Evolutionary conservation across 2,888 invertebrate species (phyloP).

Genomic region (Bimastos eiseni): DNA sequence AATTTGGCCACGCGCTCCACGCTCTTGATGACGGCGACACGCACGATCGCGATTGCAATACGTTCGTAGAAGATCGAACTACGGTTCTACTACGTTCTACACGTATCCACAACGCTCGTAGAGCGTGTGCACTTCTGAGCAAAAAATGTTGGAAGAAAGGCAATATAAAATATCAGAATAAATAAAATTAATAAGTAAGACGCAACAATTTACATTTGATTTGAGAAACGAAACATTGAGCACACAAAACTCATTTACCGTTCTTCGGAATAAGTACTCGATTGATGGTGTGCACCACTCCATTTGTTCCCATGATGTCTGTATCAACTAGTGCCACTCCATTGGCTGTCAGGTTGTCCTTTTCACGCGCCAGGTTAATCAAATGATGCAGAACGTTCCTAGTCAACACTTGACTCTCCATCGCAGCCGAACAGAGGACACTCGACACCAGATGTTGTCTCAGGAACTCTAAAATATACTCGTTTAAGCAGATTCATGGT

Average conservation of each 20-base stretch:
- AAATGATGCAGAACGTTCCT: slow-evolving; percentile 66
- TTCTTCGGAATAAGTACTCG: slow-evolving; percentile 71
- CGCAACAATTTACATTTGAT: too few species aligned
- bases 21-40: too few species aligned
- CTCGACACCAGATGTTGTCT: slow-evolving; percentile 72
- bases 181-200: too few species aligned
- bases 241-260: slow-evolving; percentile 55
- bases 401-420: slow-evolving; percentile 67
- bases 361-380: slow-evolving; percentile 65
- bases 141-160: too few species aligned
- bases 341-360: slow-evolving; percentile 68
- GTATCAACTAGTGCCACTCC: slow-evolving; percentile 68
- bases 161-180: too few species aligned
- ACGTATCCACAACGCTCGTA: too few species aligned
- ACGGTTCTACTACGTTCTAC: too few species aligned
- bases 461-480: slow-evolving; percentile 66
- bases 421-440: slow-evolving; percentile 69
- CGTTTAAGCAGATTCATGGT: background rate
- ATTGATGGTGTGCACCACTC: slow-evolving; percentile 74
- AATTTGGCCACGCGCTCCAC: too few species aligned
- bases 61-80: too few species aligned
- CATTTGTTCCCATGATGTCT: slow-evolving; percentile 73
- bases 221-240: background rate
- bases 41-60: too few species aligned
- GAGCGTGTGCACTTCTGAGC: too few species aligned